Evolutionary conservation across 2,888 invertebrate species (phyloP).

Genomic region (Aleiodes alternator): DNA sequence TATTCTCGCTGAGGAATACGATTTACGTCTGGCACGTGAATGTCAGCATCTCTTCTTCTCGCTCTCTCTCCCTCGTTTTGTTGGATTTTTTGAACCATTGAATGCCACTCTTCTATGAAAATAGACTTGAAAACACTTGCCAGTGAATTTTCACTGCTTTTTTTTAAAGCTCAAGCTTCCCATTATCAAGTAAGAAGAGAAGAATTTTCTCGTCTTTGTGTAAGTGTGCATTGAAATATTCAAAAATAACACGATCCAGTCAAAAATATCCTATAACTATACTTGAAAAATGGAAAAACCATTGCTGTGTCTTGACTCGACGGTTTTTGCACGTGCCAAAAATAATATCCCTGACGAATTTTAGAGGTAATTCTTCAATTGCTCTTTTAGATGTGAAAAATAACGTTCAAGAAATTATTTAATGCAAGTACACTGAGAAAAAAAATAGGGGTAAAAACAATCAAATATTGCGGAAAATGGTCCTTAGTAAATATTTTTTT

Average conservation of each 20-base stretch:
- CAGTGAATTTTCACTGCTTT: slow-evolving; percentile 17
- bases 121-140: not conserved
- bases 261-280: not conserved
- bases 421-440: not conserved
- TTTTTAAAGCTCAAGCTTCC: not conserved
- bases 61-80: slow-evolving; percentile 33
- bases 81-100: not conserved
- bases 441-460: no score
- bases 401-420: not conserved
- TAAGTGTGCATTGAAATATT: not conserved
- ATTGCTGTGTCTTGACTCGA: not conserved
- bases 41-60: no score
- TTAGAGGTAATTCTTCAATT: not conserved
- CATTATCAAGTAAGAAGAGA: not conserved
- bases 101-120: slow-evolving; percentile 4
- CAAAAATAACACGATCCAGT: not conserved
- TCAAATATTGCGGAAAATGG: no score
- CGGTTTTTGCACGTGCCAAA: not conserved
- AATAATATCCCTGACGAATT: slow-evolving; percentile 8
- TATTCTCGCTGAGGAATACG: slow-evolving; percentile 40
- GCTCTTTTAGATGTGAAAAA: not conserved
- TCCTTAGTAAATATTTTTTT: no score
- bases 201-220: not conserved
- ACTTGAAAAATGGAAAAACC: not conserved
- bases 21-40: slow-evolving; percentile 43